Conservation (phyloP, 1,140 invertebrate genomes). For the Zaprionus tsacasi region DNA sequence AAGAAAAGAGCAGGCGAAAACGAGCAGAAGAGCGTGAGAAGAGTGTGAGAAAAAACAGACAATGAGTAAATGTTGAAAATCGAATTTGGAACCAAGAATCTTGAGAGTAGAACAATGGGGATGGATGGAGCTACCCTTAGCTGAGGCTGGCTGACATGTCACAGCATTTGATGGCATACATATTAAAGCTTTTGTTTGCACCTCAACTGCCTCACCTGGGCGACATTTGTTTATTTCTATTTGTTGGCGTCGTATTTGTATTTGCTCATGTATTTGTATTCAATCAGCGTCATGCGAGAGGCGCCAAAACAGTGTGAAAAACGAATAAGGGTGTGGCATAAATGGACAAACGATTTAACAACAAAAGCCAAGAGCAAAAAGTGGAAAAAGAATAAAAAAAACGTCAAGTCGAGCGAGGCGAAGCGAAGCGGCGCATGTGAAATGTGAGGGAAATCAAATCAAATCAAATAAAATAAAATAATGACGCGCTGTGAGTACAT, state of each 20-base stretch:
- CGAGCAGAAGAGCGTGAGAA: conserved; percentile 35
- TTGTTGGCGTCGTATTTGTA: conserved; percentile 40
- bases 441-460: conserved; percentile 72
- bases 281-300: conserved; percentile 73
- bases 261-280: conserved; percentile 78
- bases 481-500: conserved; percentile 20
- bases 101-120: background rate
- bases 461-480: conserved; percentile 66
- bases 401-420: conserved; percentile 3
- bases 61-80: conserved; percentile 67
- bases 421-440: conserved; percentile 39
- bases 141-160: conserved; percentile 66
- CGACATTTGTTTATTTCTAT: conserved; percentile 73
- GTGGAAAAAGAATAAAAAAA: conserved; percentile 36
- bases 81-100: conserved; percentile 53
- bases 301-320: conserved; percentile 37
- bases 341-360: conserved; percentile 41
- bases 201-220: conserved; percentile 58
- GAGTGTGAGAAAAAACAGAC: conserved; percentile 48
- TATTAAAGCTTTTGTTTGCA: conserved; percentile 74
- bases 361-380: conserved; percentile 41
- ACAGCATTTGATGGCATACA: conserved; percentile 73
- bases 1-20: background rate
- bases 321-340: background rate
- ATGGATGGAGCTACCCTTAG: background rate